Conservation (phyloP, 2,113 vertebrate genomes). For the Myiozetetes cayanensis region DNA sequence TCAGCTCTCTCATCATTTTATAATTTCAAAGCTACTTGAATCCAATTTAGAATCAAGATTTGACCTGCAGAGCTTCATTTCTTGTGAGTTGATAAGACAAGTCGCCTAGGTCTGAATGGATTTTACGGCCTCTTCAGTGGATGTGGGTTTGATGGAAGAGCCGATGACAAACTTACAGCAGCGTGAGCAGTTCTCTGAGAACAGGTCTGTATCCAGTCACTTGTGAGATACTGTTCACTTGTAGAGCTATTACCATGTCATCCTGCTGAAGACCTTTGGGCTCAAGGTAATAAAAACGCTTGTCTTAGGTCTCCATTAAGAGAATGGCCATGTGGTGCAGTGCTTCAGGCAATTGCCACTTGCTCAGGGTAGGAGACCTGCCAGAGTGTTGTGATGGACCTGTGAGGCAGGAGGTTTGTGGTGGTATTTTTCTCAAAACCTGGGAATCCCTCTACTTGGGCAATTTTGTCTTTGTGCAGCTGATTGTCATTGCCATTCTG, state of each 20-base stretch:
- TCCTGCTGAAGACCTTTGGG: not conserved
- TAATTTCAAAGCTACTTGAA: not conserved
- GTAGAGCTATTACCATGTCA: not conserved
- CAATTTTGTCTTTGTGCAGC: not conserved
- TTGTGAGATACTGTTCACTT: not conserved
- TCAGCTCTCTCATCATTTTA: not conserved
- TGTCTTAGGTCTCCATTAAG: not conserved
- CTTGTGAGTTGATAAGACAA: not conserved
- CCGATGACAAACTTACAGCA: not conserved
- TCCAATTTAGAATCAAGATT: not conserved
- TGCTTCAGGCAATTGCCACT: not conserved
- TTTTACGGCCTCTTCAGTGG: not conserved
- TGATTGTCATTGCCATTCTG: accelerated
- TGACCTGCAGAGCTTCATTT: not conserved
- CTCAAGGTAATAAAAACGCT: not conserved
- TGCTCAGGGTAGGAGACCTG: not conserved
- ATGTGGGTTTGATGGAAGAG: not conserved
- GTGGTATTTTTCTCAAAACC: not conserved
- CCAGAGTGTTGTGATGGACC: accelerated
- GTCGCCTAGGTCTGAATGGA: not conserved
- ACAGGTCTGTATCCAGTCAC: not conserved
- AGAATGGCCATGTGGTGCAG: accelerated
- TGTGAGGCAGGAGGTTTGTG: not conserved
- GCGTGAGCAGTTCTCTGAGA: not conserved
- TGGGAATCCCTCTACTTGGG: not conserved